Evolutionary conservation across 2,888 invertebrate species (phyloP).

Genomic region (Halictus ligatus): DNA sequence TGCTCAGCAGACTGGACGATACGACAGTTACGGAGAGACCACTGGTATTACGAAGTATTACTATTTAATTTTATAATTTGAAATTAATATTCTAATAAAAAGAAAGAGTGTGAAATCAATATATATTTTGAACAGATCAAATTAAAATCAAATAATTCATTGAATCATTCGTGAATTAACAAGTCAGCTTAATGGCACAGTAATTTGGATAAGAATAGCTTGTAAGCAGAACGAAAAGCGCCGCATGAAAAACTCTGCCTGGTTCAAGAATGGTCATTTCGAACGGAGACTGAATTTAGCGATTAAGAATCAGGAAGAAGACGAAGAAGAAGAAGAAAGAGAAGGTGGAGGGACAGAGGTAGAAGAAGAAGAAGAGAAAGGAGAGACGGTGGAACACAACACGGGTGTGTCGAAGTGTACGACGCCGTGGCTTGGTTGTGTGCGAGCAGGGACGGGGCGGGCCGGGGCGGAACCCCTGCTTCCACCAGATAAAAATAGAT

Average conservation of each 20-base stretch:
- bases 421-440: slow-evolving; percentile 34
- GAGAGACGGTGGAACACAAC: slow-evolving; percentile 34
- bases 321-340: slow-evolving; percentile 23
- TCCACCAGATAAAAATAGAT: slow-evolving; percentile 86
- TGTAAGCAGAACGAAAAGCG: no score
- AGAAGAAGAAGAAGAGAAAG: background rate
- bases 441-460: slow-evolving; percentile 39
- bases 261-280: slow-evolving; percentile 12
- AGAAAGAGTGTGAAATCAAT: no score
- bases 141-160: no score
- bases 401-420: slow-evolving; percentile 58
- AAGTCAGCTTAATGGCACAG: no score
- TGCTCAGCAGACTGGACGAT: no score
- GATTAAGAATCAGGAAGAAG: slow-evolving; percentile 44
- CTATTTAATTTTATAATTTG: no score
- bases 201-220: no score
- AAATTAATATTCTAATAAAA: no score
- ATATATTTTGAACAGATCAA: no score
- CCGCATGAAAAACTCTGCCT: background rate
- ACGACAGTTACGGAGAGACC: no score
- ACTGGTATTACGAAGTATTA: no score
- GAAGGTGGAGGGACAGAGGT: background rate
- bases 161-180: no score
- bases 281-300: slow-evolving; percentile 43
- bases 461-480: slow-evolving; percentile 72